phyloP scores from a whole-genome alignment of 2,888 invertebrate genomes.

The Euspilapteryx auroguttella region DNA sequence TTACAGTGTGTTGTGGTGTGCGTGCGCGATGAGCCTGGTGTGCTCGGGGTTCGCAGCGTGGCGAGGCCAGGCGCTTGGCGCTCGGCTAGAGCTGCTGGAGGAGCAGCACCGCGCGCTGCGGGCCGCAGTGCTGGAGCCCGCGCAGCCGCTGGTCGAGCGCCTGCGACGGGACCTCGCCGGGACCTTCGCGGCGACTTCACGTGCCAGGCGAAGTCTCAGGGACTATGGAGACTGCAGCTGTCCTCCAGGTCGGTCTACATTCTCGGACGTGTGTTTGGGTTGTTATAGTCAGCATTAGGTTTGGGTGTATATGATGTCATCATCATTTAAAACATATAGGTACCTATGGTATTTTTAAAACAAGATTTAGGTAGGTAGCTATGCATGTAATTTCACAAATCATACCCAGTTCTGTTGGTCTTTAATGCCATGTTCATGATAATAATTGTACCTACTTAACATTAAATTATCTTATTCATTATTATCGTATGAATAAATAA shows the following conservation, averaged over 20 bases:
- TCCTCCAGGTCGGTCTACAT: slow-evolving; percentile 67
- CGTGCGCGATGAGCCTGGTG: slow-evolving; percentile 66
- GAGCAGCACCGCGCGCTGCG: slow-evolving; percentile 55
- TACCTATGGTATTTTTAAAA: too few relatives aligned
- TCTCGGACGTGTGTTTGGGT: too few relatives aligned
- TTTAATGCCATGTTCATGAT: too few relatives aligned
- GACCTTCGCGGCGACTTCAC: slow-evolving; percentile 25
- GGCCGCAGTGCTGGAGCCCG: slow-evolving; percentile 52
- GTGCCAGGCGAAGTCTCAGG: slow-evolving; percentile 45
- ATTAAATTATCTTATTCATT: too few relatives aligned
- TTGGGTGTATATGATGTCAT: too few relatives aligned
- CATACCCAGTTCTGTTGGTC: too few relatives aligned
- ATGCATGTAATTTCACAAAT: too few relatives aligned
- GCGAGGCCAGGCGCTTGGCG: slow-evolving; percentile 57
- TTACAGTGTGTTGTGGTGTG: slow-evolving; percentile 63
- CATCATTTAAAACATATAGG: too few relatives aligned
- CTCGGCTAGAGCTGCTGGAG: slow-evolving; percentile 53
- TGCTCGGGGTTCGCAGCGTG: slow-evolving; percentile 64
- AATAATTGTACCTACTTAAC: too few relatives aligned
- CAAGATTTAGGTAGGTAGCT: too few relatives aligned
- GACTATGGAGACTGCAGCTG: slow-evolving; percentile 70
- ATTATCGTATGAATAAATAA: too few relatives aligned
- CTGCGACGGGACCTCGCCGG: slow-evolving; percentile 54
- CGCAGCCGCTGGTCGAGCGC: slow-evolving; percentile 56
- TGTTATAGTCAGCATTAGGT: too few relatives aligned